Evolutionary conservation across 2,113 vertebrate genomes (phyloP).

Genomic region (Melierax canorus): DNA sequence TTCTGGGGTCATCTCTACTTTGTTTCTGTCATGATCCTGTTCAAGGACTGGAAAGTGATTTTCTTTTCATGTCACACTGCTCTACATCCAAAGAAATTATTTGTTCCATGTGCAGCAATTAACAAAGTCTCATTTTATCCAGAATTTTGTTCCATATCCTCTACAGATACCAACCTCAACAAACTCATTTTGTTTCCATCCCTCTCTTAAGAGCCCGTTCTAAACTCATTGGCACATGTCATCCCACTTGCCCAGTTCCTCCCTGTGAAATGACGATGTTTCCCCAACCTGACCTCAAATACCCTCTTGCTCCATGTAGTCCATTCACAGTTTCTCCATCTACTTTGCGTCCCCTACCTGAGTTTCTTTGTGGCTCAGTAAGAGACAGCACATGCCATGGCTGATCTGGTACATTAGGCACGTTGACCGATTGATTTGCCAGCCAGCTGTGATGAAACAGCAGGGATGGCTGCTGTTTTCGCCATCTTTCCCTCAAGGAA

Average conservation of each 20-base stretch:
- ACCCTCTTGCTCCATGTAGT: not conserved
- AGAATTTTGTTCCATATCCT: not conserved
- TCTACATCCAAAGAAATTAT: not conserved
- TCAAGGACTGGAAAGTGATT: not conserved
- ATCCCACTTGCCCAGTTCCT: not conserved
- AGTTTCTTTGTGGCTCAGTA: not conserved
- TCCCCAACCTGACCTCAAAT: not conserved
- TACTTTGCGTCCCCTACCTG: not conserved
- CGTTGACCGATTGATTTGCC: not conserved
- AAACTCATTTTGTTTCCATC: not conserved
- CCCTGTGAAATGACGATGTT: not conserved
- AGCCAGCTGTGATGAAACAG: not conserved
- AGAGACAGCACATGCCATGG: not conserved
- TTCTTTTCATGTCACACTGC: not conserved
- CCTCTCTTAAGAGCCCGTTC: not conserved
- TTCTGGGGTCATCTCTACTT: not conserved
- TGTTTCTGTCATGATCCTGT: not conserved
- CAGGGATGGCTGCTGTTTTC: not conserved
- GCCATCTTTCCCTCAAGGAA: not conserved
- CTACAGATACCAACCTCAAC: not conserved
- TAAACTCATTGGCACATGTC: fast-evolving
- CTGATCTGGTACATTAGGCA: not conserved
- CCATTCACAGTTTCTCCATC: not conserved
- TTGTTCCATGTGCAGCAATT: not conserved
- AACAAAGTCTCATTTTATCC: not conserved